phyloP scores from a whole-genome alignment of 2,113 vertebrate species.

The Gnathonemus longibarbis region DNA sequence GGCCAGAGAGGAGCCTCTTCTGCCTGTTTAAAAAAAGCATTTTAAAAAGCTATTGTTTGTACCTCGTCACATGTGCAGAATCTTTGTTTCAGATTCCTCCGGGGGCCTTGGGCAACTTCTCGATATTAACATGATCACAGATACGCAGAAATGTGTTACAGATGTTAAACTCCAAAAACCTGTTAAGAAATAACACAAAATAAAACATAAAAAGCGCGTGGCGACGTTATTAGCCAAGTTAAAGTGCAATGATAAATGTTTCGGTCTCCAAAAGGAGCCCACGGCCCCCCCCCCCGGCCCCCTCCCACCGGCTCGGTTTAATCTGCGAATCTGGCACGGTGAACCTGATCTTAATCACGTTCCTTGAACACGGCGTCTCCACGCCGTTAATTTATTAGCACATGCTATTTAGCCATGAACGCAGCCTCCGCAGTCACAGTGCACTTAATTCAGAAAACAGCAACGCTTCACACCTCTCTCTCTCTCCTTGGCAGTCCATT shows the following conservation, averaged over 20 bases:
- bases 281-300: neutral
- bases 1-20: neutral
- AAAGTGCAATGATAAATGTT: conserved; percentile 3
- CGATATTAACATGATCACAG: conserved; percentile 2
- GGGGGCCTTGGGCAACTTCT: neutral
- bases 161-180: conserved; percentile 6
- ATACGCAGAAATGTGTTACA: neutral
- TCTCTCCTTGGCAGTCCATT: conserved; percentile 4
- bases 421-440: neutral
- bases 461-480: conserved; percentile 8
- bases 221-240: neutral
- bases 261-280: neutral
- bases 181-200: neutral
- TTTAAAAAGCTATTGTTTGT: neutral
- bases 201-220: neutral
- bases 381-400: neutral
- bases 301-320: neutral
- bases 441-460: conserved; percentile 7
- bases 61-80: neutral
- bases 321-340: neutral
- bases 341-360: neutral
- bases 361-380: neutral
- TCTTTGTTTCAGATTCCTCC: neutral
- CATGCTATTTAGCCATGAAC: neutral
- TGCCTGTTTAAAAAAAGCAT: neutral